Base-by-base conservation (phyloP, 2,797 vertebrate genomes). In the Hephaestus fuliginosus region DNA sequence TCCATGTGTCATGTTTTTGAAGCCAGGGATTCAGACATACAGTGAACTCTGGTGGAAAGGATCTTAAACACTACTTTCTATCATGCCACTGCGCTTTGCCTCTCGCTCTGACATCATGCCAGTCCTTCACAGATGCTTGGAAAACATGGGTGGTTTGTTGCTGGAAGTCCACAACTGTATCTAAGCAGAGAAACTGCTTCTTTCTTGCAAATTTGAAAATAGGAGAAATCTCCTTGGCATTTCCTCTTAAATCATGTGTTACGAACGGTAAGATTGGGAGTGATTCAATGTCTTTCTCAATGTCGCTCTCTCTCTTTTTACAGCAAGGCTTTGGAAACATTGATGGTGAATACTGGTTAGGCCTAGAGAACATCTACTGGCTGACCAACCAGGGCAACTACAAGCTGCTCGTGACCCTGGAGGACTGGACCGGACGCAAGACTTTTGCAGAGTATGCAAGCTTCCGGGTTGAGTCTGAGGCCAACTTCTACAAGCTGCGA, bases 291-390 rank as follows among this genome's bases (percentile, higher is more conserved):
- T 67, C 1, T 49, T 64, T 72, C n/a, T 33, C 30, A 33, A 33
- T 5, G 30, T 33, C 3, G 30, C 30, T 33, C 30, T 33, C 30
- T 33, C 30, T 65, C 3, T 55, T 58, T 15, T 30, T 39, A 78
- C 91, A 99, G 97, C 97, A 98, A 97, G 97, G 97, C 63, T 98
- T 98, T 81, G 97, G 97, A 79, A 98, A 98, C 84, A 98, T 98
- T 22, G 97, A 98, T n/a, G 97, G 97, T 12, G 97, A 98, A 82
- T 97, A 98, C 53, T 98, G 97, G 97, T 94, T 98, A 2, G 97
- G 97, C 52, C 91, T 98, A 80, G 97, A 98, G 90, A 98, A 98
- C 85, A 97, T 98, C 90, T 97, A 98, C 69, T 98, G 96, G 97
- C 85, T 98, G 90, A 98, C 97, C 15, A 97, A 96, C 85, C 97